These are phyloP conservation scores for Gymnarchus niloticus DNA, from an alignment of 2,113 vertebrate species.

Conservation along the genomic window DNA sequence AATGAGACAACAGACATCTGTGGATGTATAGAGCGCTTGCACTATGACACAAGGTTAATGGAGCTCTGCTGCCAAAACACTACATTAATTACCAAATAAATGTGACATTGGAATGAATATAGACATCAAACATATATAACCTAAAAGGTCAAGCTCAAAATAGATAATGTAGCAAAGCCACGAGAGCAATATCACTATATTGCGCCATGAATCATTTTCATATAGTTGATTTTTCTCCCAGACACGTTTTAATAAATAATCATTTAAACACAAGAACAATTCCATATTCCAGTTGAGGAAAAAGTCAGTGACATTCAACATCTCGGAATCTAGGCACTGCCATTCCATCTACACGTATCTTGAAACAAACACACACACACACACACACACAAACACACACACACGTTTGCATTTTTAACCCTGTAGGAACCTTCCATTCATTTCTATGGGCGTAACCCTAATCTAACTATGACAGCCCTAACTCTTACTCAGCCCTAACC, in stretches of 20 bases:
- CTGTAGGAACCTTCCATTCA: too few relatives aligned
- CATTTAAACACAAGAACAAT: neutral
- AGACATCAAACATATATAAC: neutral
- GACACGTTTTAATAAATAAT: neutral
- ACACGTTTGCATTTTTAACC: too few relatives aligned
- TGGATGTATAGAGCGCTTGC: neutral
- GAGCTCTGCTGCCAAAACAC: neutral
- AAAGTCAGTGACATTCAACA: neutral
- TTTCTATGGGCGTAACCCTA: too few relatives aligned
- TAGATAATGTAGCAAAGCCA: neutral
- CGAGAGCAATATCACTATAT: neutral
- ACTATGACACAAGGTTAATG: neutral
- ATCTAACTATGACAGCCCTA: too few relatives aligned
- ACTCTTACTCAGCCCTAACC: too few relatives aligned
- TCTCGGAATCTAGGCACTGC: neutral
- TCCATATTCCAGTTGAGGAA: slow-evolving; percentile 12
- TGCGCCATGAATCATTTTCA: neutral
- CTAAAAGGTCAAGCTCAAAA: neutral
- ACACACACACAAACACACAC: too few relatives aligned
- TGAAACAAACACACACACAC: neutral
- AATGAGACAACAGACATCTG: neutral
- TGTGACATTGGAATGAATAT: neutral
- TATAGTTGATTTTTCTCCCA: neutral
- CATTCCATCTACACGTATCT: neutral
- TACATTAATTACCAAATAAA: neutral